phyloP scores from a whole-genome alignment of 23 tunicate species.

The Ascidia mentula region DNA sequence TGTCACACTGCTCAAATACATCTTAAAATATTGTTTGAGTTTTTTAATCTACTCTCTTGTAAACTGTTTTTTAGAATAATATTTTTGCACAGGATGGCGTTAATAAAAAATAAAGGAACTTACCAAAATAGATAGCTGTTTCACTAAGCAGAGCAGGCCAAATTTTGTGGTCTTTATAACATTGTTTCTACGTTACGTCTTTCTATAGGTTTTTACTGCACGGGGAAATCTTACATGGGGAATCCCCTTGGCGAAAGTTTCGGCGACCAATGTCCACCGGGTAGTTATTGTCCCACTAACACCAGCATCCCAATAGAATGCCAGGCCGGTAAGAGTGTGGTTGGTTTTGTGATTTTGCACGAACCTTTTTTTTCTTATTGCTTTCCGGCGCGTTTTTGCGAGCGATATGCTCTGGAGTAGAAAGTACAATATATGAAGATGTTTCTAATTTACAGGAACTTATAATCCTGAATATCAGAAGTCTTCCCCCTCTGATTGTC shows the following conservation, averaged over 20 bases:
- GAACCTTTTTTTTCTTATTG: background rate
- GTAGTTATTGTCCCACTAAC: slow-evolving; percentile 78
- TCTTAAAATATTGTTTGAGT: too few relatives aligned
- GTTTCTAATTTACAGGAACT: slow-evolving; percentile 52
- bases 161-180: too few relatives aligned
- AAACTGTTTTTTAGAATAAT: too few relatives aligned
- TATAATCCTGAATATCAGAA: slow-evolving; percentile 52
- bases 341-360: background rate
- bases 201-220: slow-evolving; percentile 86
- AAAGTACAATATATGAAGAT: background rate
- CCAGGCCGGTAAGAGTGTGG: slow-evolving; percentile 40
- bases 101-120: too few relatives aligned
- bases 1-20: too few relatives aligned
- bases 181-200: too few relatives aligned
- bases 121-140: too few relatives aligned
- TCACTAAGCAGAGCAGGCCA: too few relatives aligned
- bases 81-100: too few relatives aligned
- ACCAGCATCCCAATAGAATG: slow-evolving; percentile 63
- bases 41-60: too few relatives aligned
- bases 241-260: slow-evolving; percentile 54
- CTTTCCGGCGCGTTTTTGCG: background rate
- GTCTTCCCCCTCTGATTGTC: slow-evolving; percentile 48
- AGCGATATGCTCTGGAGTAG: background rate
- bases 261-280: slow-evolving; percentile 81
- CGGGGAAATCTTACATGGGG: slow-evolving; percentile 55